Evolutionary conservation across 2,888 invertebrate species (phyloP).

Genomic region (Dione vanillae): DNA sequence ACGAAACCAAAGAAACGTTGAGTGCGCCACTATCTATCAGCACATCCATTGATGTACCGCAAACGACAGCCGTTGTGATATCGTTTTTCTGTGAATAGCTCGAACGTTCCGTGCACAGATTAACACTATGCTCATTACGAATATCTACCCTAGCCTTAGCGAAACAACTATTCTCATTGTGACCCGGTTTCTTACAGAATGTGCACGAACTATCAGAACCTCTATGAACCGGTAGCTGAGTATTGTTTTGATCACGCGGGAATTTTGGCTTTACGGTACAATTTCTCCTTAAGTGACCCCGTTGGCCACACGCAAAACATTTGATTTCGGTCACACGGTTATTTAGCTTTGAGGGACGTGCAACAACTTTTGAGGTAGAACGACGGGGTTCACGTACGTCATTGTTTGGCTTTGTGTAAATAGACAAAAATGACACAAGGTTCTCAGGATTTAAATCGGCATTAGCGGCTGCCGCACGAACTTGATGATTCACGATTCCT

Average conservation of each 20-base stretch:
- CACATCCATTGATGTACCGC: constrained; percentile 22
- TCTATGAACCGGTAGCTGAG: neutral
- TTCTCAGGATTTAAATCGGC: neutral
- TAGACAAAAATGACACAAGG: neutral
- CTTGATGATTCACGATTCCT: too few relatives aligned
- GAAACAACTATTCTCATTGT: constrained; percentile 15
- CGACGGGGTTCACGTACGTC: too few relatives aligned
- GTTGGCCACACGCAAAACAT: neutral
- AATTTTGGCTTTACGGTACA: too few relatives aligned
- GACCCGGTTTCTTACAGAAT: constrained; percentile 6
- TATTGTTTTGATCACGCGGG: neutral
- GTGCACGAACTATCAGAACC: neutral
- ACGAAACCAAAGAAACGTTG: constrained; percentile 46
- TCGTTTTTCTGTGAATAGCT: neutral
- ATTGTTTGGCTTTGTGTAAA: neutral
- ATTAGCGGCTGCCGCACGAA: too few relatives aligned
- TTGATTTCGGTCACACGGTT: neutral
- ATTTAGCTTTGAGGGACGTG: neutral
- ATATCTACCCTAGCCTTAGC: constrained; percentile 1
- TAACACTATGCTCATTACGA: constrained; percentile 6
- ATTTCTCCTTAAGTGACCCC: neutral
- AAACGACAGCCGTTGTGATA: constrained; percentile 25
- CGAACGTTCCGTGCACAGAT: neutral
- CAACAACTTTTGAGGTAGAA: neutral
- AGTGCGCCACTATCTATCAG: constrained; percentile 30